Base-by-base conservation (phyloP, 2,888 invertebrate genomes). In the Antheraea assamensis region DNA sequence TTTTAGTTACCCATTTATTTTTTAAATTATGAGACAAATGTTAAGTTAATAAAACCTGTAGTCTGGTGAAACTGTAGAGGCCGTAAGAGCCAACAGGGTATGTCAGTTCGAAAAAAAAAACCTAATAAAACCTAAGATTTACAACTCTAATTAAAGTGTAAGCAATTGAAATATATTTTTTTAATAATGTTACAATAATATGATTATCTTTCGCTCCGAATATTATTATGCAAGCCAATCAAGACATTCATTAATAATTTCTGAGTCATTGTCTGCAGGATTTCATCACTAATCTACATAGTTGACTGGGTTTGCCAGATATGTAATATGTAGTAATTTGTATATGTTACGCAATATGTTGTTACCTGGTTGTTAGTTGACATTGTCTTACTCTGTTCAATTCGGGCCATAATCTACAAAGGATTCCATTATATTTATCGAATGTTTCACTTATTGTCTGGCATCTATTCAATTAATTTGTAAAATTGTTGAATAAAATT, bases 211-310 rank as follows among this genome's bases (percentile, higher is more conserved):
- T 35, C n/a, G 35, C 68, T 35, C 13, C 68, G 35, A 35, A 73
- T 68, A 31, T 70, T n/a, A 71, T 64, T 47, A 55, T 74, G 75
- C 27, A 70, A 74, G 71, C 75, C 71, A 72, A 74, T 76, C 72
- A 72, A 72, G 49, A 70, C 24, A 73, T 21, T 73, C 71, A 75
- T 80, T 78, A 68, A 68, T 30, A 64, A 15, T 30, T 31, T 58
- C 58, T 81, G 81, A 83, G 72, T 81, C 78, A 82, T 71, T 80
- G 73, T 76, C 73, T 64, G 30, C 17, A 64, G 75, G 76, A 80
- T 82, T 82, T 81, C 78, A 81, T 81, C 76, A 80, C 76, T 74
- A 75, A 82, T 83, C 81, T 78, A 78, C 78, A 78, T 82, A 77
- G 75, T 77, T 77, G 78, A 77, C 75, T 61, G 73, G 19, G 35